Evolutionary conservation across 2,797 vertebrate species (phyloP).

Genomic region (Heterohyrax brucei): DNA sequence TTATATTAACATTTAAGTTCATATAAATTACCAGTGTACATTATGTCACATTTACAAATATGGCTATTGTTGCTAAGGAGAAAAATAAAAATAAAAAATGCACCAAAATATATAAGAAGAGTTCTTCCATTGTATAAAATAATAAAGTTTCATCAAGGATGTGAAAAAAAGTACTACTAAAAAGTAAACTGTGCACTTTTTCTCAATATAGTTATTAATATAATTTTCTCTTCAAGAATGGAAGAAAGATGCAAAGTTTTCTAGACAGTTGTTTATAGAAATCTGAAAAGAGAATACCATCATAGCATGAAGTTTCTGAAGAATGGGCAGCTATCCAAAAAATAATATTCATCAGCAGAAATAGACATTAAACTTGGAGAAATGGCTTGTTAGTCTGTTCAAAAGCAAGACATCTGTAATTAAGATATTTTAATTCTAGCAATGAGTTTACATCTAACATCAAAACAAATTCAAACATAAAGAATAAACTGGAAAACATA

Average conservation of each 20-base stretch:
- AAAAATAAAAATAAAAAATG: neutral
- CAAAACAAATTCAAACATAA: neutral
- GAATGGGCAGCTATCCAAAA: neutral
- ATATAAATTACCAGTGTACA: neutral
- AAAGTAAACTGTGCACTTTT: neutral
- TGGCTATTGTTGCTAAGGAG: neutral
- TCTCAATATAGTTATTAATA: neutral
- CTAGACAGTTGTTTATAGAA: neutral
- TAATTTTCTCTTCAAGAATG: neutral
- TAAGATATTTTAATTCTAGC: neutral
- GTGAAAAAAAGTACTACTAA: neutral
- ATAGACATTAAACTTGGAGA: neutral
- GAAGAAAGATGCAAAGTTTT: neutral
- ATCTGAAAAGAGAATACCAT: neutral
- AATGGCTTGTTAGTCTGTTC: neutral
- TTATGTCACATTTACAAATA: neutral
- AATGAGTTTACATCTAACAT: neutral
- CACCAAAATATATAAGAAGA: neutral
- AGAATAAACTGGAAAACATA: neutral
- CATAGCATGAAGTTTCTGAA: neutral
- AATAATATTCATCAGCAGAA: neutral
- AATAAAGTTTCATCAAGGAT: conserved; percentile 24
- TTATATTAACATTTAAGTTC: neutral
- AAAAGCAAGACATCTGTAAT: neutral
- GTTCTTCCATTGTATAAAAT: neutral